These are phyloP conservation scores for Agrotis segetum DNA, from an alignment of 2,888 invertebrate species.

Conservation along the genomic window DNA sequence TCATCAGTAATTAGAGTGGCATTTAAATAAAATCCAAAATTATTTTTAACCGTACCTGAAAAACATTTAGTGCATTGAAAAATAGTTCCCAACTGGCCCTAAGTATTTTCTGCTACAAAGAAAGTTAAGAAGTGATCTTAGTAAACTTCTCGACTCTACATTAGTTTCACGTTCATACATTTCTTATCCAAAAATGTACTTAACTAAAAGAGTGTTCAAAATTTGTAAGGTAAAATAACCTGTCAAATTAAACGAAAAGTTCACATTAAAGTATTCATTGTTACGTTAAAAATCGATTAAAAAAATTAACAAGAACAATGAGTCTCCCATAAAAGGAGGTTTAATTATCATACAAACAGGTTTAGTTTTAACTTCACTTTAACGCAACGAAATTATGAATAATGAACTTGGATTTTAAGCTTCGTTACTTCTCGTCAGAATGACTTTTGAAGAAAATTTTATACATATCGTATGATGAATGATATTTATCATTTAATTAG, in stretches of 20 bases:
- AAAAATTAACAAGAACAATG: constrained; percentile 75
- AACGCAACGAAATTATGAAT: constrained; percentile 86
- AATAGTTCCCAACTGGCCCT: no score
- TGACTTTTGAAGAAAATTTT: constrained; percentile 62
- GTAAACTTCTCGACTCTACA: not conserved
- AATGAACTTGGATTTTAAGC: constrained; percentile 86
- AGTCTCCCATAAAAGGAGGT: constrained; percentile 76
- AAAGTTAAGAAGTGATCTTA: not conserved
- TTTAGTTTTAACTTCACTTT: constrained; percentile 79
- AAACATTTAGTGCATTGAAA: no score
- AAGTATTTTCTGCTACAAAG: no score
- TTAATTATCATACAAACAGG: constrained; percentile 84
- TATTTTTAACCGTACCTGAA: no score
- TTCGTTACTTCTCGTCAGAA: constrained; percentile 82
- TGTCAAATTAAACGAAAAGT: constrained; percentile 39
- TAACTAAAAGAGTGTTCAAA: not conserved
- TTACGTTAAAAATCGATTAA: constrained; percentile 61
- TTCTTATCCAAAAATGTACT: not conserved
- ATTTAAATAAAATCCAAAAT: no score
- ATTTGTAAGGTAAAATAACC: constrained; percentile 34
- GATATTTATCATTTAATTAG: constrained; percentile 21
- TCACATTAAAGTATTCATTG: constrained; percentile 47
- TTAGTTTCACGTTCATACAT: not conserved
- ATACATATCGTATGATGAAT: constrained; percentile 19
- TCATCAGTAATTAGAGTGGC: no score